Evolutionary conservation across 1,140 invertebrate species (phyloP).

Genomic region (Bombus consobrinus): DNA sequence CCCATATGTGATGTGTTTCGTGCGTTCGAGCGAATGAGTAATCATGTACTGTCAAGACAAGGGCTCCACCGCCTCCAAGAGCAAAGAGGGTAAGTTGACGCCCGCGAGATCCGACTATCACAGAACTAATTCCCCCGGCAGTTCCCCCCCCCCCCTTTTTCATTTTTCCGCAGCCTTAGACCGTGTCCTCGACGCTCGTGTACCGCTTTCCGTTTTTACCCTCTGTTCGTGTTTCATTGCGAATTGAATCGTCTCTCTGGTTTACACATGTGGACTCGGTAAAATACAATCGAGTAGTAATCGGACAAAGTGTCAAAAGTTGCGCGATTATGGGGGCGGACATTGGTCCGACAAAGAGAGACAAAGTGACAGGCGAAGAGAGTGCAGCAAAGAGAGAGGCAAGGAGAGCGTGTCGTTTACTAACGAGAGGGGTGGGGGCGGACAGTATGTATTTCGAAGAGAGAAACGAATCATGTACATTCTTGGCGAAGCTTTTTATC

Average conservation of each 20-base stretch:
- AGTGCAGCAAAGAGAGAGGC: slow-evolving; percentile 33
- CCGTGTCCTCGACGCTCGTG: background rate
- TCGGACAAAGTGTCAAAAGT: slow-evolving; percentile 38
- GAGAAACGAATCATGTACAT: slow-evolving; percentile 53
- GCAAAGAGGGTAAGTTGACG: slow-evolving; percentile 75
- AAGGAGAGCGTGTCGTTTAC: slow-evolving; percentile 57
- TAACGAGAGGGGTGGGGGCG: slow-evolving; percentile 35
- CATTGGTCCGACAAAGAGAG: slow-evolving; percentile 31
- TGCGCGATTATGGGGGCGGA: slow-evolving; percentile 32
- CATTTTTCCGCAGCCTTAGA: slow-evolving; percentile 40
- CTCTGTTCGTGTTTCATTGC: background rate
- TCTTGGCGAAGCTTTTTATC: slow-evolving; percentile 49
- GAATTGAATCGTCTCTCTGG: slow-evolving; percentile 11
- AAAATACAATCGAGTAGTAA: slow-evolving; percentile 5
- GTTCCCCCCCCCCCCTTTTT: background rate
- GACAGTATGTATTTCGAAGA: slow-evolving; percentile 52
- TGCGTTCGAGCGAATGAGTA: slow-evolving; percentile 73
- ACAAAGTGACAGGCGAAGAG: slow-evolving; percentile 24
- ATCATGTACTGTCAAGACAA: slow-evolving; percentile 79
- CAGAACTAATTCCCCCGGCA: slow-evolving; percentile 16
- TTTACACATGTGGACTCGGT: slow-evolving; percentile 40
- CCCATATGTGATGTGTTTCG: slow-evolving; percentile 76
- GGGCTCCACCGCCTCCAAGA: slow-evolving; percentile 72
- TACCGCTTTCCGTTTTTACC: slow-evolving; percentile 29
- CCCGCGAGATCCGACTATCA: slow-evolving; percentile 32